Evolutionary conservation across 1,140 invertebrate genomes (phyloP), one percentile per base, ranked within the genome.

Genomic region (Camponotus vicinus): DNA sequence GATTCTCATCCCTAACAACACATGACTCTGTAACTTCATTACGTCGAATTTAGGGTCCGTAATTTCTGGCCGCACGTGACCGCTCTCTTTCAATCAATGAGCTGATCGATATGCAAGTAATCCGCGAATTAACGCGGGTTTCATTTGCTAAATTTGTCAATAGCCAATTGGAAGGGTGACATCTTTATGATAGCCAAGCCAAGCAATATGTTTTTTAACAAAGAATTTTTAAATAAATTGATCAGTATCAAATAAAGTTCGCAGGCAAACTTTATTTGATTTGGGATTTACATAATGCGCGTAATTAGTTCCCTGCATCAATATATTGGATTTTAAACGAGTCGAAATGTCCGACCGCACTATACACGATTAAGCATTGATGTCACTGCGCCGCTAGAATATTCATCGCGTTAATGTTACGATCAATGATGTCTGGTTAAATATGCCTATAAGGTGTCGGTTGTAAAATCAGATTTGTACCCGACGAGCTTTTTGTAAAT

Each of bases 1-100:
- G 45, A 67, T 37, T 40, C 61, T 49, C 63, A 40, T 86, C 59
- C 77, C 85, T 86, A 40, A 86, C 88, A 80, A 80, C 69, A 61
- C 40, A 69, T 61, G 79, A 83, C 69, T 73, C 64, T 71, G 88
- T 83, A 83, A 83, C 79, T 83, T 83, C 79, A 75, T 83, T 83
- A 83, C 79, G 18, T 34, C n/a, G 69, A 83, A 75, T 83, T 61
- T 83, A 63, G 67, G 89, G 86, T 86, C 87, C 87, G 85, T 90
- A 91, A 89, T 90, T 88, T 91, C 88, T 88, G 75, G 86, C 88
- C 88, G 86, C 91, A 88, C 90, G 86, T 88, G 89, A 71, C 91
- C 85, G 55, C 70, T 82, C 87, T 76, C 83, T 84, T 75, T 89
- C 83, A 80, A 84, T 85, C 86, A 88, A 84, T 89, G 82, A 77